These are phyloP conservation scores for Geopemphigus sp. DNA, from an alignment of 1,140 invertebrate species.

Conservation along the genomic window DNA sequence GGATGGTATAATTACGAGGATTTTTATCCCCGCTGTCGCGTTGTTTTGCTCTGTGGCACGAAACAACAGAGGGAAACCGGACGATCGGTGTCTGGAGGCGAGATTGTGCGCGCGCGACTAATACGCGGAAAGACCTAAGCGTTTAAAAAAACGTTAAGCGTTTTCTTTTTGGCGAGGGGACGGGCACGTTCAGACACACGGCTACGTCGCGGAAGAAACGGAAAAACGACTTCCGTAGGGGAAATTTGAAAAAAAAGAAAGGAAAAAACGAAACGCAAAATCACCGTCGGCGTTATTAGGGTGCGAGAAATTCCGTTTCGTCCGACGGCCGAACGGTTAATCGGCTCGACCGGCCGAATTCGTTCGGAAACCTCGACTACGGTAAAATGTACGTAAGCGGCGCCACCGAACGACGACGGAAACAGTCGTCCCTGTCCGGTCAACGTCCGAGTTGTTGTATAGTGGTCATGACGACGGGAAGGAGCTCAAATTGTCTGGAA, in stretches of 20 bases:
- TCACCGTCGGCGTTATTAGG: background rate
- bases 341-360: background rate
- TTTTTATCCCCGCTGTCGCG: conserved; percentile 10
- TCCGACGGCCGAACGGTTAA: conserved; percentile 12
- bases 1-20: background rate
- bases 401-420: too few species aligned
- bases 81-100: background rate
- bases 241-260: conserved; percentile 11
- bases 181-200: too few species aligned
- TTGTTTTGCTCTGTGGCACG: background rate
- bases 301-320: background rate
- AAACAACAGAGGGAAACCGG: background rate
- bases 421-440: too few species aligned
- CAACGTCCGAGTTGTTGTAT: background rate
- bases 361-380: too few species aligned
- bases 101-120: too few species aligned
- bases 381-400: background rate
- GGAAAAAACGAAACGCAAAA: background rate
- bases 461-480: background rate
- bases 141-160: conserved; percentile 35
- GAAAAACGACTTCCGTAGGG: conserved; percentile 34
- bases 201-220: background rate
- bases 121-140: background rate
- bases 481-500: conserved; percentile 7
- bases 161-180: too few species aligned